phyloP scores from a whole-genome alignment of 2,113 vertebrate species.

The Sander lucioperca region DNA sequence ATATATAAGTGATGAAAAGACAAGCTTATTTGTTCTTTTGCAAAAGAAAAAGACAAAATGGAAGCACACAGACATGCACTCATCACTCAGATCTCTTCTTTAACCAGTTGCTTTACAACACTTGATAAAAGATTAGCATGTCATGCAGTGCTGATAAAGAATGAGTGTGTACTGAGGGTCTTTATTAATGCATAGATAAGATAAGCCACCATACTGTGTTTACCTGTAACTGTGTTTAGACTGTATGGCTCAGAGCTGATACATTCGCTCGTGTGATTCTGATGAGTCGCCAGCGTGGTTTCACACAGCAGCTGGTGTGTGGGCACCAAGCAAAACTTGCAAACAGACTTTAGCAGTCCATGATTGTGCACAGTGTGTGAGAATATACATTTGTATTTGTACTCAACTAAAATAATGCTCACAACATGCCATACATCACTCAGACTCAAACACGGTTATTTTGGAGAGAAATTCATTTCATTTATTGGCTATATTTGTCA shows the following conservation, averaged over 20 bases:
- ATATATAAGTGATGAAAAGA: neutral
- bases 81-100: neutral
- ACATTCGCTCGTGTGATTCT: constrained; percentile 38
- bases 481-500: neutral
- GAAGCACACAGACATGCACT: neutral
- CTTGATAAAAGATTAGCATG: neutral
- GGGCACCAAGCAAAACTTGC: constrained; percentile 61
- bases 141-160: too few species aligned
- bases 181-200: neutral
- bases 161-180: neutral
- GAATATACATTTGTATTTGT: constrained; percentile 51
- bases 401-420: constrained; percentile 20
- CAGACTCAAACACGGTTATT: neutral
- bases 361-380: constrained; percentile 30
- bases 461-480: neutral
- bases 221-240: constrained; percentile 45
- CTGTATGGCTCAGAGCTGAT: constrained; percentile 23
- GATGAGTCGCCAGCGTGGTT: constrained; percentile 57
- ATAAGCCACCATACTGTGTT: constrained; percentile 21
- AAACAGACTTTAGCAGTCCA: constrained; percentile 49
- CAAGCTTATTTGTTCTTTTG: neutral
- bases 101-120: neutral
- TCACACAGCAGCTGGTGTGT: constrained; percentile 82
- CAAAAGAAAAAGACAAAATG: neutral
- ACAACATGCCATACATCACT: neutral